Percentiles rank a stretch among this genome's conserved stretches.
phyloP scores from a whole-genome alignment of 2,113 vertebrate genomes.

The Oryzias woworae region DNA sequence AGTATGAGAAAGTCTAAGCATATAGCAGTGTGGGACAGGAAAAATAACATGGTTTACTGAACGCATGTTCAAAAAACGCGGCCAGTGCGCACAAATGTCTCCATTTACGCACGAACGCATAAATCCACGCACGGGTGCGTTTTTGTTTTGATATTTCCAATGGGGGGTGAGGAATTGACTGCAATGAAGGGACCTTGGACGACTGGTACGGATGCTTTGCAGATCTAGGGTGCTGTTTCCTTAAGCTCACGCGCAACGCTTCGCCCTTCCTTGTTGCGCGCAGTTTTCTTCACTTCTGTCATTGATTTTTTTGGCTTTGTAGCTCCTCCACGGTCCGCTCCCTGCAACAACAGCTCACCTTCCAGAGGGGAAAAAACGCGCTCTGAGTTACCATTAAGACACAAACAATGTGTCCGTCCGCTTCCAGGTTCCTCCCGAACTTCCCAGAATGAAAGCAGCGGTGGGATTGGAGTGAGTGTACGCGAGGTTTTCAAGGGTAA shows the following conservation, averaged over 20 bases:
- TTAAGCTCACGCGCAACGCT: conserved; percentile 47
- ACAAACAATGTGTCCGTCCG: conserved; percentile 20
- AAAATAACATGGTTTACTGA: conserved; percentile 36
- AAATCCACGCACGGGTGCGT: conserved; percentile 20
- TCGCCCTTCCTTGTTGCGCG: conserved; percentile 52
- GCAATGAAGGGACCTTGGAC: conserved; percentile 42
- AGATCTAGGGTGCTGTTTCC: conserved; percentile 56
- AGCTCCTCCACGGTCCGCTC: conserved; percentile 34
- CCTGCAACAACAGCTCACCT: conserved; percentile 18
- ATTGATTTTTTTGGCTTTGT: conserved; percentile 35
- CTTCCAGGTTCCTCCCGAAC: conserved; percentile 30
- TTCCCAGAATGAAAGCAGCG: conserved; percentile 37
- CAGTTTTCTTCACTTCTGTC: conserved; percentile 39
- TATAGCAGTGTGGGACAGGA: conserved; percentile 43
- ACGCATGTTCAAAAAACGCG: conserved; percentile 4
- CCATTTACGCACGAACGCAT: conserved; percentile 64
- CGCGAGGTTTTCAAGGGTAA: conserved; percentile 25
- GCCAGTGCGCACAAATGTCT: conserved; percentile 40
- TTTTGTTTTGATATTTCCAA: conserved; percentile 51
- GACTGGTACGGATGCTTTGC: conserved; percentile 54
- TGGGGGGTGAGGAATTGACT: conserved; percentile 33
- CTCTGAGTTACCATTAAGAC: conserved; percentile 20
- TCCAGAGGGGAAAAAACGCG: conserved; percentile 23
- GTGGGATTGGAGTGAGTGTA: conserved; percentile 19
- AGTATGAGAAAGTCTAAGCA: conserved; percentile 65